Evolutionary conservation across 2,113 vertebrate genomes (phyloP), one percentile per base, ranked within the genome.

Genomic region (Butorides virescens): DNA sequence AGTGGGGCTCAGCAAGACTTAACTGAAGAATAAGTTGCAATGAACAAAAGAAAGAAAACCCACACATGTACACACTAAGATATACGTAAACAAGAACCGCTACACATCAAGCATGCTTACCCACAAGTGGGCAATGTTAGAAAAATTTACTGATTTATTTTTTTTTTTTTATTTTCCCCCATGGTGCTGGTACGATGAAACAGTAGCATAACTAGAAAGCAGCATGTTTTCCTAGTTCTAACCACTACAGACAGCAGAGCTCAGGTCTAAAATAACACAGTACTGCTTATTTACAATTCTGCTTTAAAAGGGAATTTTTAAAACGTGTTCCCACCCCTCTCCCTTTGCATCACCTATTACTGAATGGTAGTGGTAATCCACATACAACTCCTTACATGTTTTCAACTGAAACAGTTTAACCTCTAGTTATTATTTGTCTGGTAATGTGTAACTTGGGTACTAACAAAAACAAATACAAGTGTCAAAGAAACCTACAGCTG

Each of bases 201-300:
- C 88, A 93, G 95, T 44, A 97, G 95, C 95, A 47, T 96, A 97
- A 96, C 80, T 95, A 96, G 96, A 98, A 97, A 98, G 97, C 96
- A 97, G 95, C 96, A 95, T 92, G 83, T 96, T 97, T 95, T 97
- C 95, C 91, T 96, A 91, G 88, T 96, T 97, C 96, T 98, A 98
- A 96, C 95, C 96, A 98, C 87, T 96, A 96, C 87, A 82, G 90
- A 94, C 78, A 97, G 92, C 92, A 97, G 96, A 97, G 91, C 91
- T 96, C 97, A 97, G 92, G 92, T 94, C 95, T 97, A 97, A 97
- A 97, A 79, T 95, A 97, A 97, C 78, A 96, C 68, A 78, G 63
- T 95, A 98, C 92, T 90, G 76, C 91, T 97, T 98, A 98, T 97
- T 98, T 97, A 98, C 97, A 98, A 92, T 86, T 93, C 93, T 82